Evolutionary conservation across 2,888 invertebrate genomes (phyloP), one percentile per base, ranked within the genome.

Genomic region (Choristoneura rosaceana): DNA sequence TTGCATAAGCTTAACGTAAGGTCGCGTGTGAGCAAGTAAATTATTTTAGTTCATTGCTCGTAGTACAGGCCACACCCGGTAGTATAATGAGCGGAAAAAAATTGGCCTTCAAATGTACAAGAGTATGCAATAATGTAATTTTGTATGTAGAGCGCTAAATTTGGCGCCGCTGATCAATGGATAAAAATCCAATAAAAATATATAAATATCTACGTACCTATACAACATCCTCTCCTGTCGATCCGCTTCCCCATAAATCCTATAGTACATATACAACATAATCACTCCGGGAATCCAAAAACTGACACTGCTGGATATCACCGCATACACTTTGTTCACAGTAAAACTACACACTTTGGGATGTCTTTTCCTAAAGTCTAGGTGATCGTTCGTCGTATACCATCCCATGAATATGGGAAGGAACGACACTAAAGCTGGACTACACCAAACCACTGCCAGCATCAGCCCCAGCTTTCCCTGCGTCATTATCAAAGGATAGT

Each of bases 241-340:
- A 87, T 97, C 97, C 3, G 98, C 97, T 82, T 98, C 97, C 85
- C 96, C 95, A 87, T 97, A 97, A 83, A 97, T 97, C 89, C 97
- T 96, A 94, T 97, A 98, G 91, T 98, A 98, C 96, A 98, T 98
- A 83, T 96, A 96, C 79, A 98, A 95, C 98, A 98, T 98, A 74
- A 98, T 98, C 86, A 98, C 96, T 59, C 98, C 98, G 0, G 98
- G 98, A 75, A 98, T 96, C 98, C 98, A 98, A 89, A 98, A 98
- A 88, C 98, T 98, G 79, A 98, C 97, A 89, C 97, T 96, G 78
- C 98, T 98, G 69, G 98, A 98, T 75, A 98, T 95, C 79, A 98
- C 96, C 68, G 98, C 98, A 81, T 98, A 98, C 74, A 96, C 95
- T 88, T 96, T 96, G 90, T 98, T 98, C 84, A 98, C 98, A 76